Evolutionary conservation across 64 coral and sea anemone genomes (phyloP).

Genomic region (Montipora efflorescens): DNA sequence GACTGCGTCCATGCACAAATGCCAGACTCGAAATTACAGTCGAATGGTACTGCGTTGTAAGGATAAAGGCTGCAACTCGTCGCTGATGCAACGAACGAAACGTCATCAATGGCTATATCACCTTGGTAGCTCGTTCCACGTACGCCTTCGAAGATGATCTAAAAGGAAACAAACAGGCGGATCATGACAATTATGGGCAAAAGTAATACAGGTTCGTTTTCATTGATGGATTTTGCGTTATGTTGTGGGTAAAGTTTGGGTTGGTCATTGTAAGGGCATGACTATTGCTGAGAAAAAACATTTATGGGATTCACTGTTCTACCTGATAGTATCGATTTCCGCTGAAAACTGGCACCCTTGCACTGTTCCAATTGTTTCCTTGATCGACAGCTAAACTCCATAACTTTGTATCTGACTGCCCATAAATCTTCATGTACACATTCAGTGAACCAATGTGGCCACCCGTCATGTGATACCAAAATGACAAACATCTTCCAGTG

Average conservation of each 20-base stretch:
- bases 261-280: background rate
- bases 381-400: conserved; percentile 78
- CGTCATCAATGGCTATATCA: conserved; percentile 90
- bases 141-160: conserved; percentile 87
- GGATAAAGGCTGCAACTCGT: conserved; percentile 59
- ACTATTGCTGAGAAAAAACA: too few species aligned
- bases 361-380: conserved; percentile 75
- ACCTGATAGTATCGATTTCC: conserved; percentile 84
- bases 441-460: conserved; percentile 82
- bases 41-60: conserved; percentile 75
- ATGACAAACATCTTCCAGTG: conserved; percentile 83
- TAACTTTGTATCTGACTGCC: conserved; percentile 82
- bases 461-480: conserved; percentile 96
- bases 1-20: conserved; percentile 75
- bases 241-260: background rate
- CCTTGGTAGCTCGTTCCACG: conserved; percentile 81
- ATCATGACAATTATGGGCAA: too few species aligned
- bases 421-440: conserved; percentile 83
- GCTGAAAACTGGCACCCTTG: conserved; percentile 78
- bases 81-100: conserved; percentile 64
- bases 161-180: background rate
- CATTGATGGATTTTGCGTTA: too few species aligned
- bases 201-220: too few species aligned
- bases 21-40: conserved; percentile 91
- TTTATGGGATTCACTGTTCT: background rate